These are phyloP conservation scores for Sparidentex hasta DNA, from an alignment of 2,797 vertebrate genomes.

Conservation along the genomic window DNA sequence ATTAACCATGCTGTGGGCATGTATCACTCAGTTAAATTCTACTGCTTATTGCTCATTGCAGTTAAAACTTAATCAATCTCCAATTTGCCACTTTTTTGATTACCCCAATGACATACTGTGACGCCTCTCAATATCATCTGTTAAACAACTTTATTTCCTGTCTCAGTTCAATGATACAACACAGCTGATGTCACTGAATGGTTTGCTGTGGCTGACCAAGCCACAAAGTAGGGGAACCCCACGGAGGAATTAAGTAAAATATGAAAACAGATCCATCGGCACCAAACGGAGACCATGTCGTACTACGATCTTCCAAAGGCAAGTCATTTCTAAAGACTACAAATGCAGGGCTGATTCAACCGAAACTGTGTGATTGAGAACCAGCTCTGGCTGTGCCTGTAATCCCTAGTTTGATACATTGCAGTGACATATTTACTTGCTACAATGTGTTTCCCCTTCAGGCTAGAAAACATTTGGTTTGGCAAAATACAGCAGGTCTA, in stretches of 20 bases:
- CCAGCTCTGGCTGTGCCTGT: constrained; percentile 22
- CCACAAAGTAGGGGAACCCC: constrained; percentile 64
- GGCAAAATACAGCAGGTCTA: constrained; percentile 19
- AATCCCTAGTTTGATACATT: constrained; percentile 20
- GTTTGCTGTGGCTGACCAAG: constrained; percentile 60
- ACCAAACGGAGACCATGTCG: constrained; percentile 18
- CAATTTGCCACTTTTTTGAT: constrained; percentile 64
- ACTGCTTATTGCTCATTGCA: constrained; percentile 22
- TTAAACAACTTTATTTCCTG: constrained; percentile 67
- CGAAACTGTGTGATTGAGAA: constrained; percentile 15
- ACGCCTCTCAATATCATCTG: constrained; percentile 36
- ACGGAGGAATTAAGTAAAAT: constrained; percentile 45
- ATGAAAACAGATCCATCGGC: constrained; percentile 54
- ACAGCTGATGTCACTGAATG: constrained; percentile 62
- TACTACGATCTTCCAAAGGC: background rate
- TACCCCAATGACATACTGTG: constrained; percentile 57
- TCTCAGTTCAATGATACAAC: constrained; percentile 47
- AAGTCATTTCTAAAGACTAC: constrained; percentile 8
- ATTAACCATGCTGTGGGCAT: constrained; percentile 45
- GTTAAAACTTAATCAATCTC: constrained; percentile 53
- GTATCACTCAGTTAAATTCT: constrained; percentile 37
- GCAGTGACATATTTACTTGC: constrained; percentile 44
- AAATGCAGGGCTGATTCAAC: constrained; percentile 1
- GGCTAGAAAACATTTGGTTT: constrained; percentile 57
- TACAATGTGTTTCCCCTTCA: constrained; percentile 34